Evolutionary conservation across 2,888 invertebrate genomes (phyloP), one percentile per base, ranked within the genome.

Genomic region (Orthosia gothica): DNA sequence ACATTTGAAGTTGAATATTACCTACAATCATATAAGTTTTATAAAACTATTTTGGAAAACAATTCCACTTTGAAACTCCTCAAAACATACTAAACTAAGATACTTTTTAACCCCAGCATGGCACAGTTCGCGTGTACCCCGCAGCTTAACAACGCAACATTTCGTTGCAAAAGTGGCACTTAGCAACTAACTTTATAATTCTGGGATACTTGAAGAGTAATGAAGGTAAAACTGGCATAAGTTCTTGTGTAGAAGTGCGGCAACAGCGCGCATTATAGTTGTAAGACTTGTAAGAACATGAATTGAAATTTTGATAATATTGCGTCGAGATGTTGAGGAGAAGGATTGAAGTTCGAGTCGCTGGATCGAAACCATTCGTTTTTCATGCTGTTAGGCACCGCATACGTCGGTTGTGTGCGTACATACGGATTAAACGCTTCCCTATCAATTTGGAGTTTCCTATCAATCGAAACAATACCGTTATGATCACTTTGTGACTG

Each of bases 131-230:
- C 79, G 74, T 83, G 81, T 85, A 82, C 65, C 74, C 62, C 69
- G 63, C 68, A 70, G 74, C 76, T 84, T 81, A 75, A 85, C 87
- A 76, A 73, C 78, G 78, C 65, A 81, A 70, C 83, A 82, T 79
- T 85, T 84, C 72, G 82, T 80, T 49, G 73, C 72, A 63, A 78
- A 87, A 86, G 87, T 86, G 82, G 50, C 82, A 86, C 86, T 85
- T 86, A 76, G 68, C 50, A 77, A 85, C 71, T 85, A 87, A 87
- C 86, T 86, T 86, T 85, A 80, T 86, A 86, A 87, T 86, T 85
- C 86, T 80, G 61, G 70, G 75, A 65, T 72, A 83, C 83, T 86
- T 85, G 76, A 70, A 50, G 76, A 85, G 87, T 85, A 87, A 87
- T 87, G 85, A 82, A 83, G 82, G 87, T 74, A 81, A 77, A 77